A percentile compares a stretch with the other conserved stretches of the same genome.
These are phyloP conservation scores for Cordilura impudica DNA, from an alignment of 2,888 invertebrate species.

Conservation along the genomic window DNA sequence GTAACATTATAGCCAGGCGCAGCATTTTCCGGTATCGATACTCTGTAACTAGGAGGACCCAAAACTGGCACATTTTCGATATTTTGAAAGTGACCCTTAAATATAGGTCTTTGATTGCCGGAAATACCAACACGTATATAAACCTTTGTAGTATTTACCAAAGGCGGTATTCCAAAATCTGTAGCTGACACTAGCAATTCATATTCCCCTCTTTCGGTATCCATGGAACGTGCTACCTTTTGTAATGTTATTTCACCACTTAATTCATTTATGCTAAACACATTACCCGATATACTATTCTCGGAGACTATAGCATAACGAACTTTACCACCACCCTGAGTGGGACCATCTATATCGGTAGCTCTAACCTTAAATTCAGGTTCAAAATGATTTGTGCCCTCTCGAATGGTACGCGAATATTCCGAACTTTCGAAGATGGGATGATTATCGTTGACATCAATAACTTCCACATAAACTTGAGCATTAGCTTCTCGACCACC, in stretches of 20 bases:
- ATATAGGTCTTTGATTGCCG: constrained; percentile 89
- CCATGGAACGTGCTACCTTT: constrained; percentile 84
- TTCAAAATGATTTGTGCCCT: constrained; percentile 87
- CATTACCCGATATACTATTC: constrained; percentile 83
- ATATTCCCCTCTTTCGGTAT: constrained; percentile 86
- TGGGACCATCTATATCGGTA: constrained; percentile 85
- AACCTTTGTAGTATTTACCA: constrained; percentile 83
- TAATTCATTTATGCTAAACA: constrained; percentile 83
- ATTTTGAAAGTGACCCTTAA: constrained; percentile 84
- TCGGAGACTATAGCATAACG: constrained; percentile 84
- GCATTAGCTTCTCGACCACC: constrained; percentile 86
- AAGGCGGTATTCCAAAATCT: constrained; percentile 84
- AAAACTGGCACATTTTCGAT: constrained; percentile 79
- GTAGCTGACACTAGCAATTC: constrained; percentile 84
- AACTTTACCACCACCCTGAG: constrained; percentile 84
- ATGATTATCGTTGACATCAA: constrained; percentile 88
- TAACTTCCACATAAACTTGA: constrained; percentile 84
- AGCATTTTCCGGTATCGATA: constrained; percentile 85
- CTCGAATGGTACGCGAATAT: constrained; percentile 86
- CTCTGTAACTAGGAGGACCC: constrained; percentile 85
- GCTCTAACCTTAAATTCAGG: constrained; percentile 89
- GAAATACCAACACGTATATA: constrained; percentile 87
- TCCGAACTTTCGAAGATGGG: constrained; percentile 85
- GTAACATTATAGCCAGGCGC: constrained; percentile 84
- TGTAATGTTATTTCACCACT: constrained; percentile 85